Conservation (phyloP, 2,888 invertebrate genomes). For the Drosophila seclusa region DNA sequence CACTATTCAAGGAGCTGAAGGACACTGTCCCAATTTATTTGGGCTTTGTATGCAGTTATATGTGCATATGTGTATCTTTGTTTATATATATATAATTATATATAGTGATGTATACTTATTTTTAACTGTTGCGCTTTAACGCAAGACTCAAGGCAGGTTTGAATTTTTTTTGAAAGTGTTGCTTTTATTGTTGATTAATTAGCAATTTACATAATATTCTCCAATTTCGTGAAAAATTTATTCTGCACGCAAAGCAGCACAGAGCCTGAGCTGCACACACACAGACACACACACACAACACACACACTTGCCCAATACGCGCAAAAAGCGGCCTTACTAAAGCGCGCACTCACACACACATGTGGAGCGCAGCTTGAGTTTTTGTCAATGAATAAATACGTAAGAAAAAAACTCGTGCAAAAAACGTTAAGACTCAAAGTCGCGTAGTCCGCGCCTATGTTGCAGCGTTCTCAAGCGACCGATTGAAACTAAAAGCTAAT, state of each 20-base stretch:
- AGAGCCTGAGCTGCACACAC: slow-evolving; percentile 45
- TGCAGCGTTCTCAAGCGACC: slow-evolving; percentile 48
- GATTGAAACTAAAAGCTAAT: slow-evolving; percentile 61
- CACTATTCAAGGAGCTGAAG: slow-evolving; percentile 4
- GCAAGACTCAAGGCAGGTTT: slow-evolving; percentile 41
- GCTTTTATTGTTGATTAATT: slow-evolving; percentile 16
- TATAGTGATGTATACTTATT: slow-evolving; percentile 3
- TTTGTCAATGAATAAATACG: slow-evolving; percentile 81
- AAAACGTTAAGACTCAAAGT: slow-evolving; percentile 52
- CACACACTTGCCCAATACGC: slow-evolving; percentile 33
- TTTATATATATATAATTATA: not conserved
- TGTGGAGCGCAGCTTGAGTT: slow-evolving; percentile 68
- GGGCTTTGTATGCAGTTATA: slow-evolving; percentile 14
- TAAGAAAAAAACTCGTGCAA: slow-evolving; percentile 79
- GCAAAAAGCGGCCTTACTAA: slow-evolving; percentile 49
- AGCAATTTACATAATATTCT: slow-evolving; percentile 27
- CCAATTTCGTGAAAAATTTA: slow-evolving; percentile 59
- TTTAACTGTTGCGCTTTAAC: slow-evolving; percentile 45
- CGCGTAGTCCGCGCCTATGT: slow-evolving; percentile 30
- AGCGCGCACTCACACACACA: slow-evolving; percentile 41
- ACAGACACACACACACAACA: slow-evolving; percentile 33
- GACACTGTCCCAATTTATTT: slow-evolving; percentile 2
- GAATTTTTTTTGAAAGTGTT: slow-evolving; percentile 12
- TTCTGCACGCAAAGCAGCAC: slow-evolving; percentile 66
- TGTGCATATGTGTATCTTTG: slow-evolving; percentile 7